Percentiles rank a stretch among this genome's conserved stretches.
These are phyloP conservation scores for Lordiphosa collinella DNA, from an alignment of 1,140 invertebrate genomes.

Conservation along the genomic window DNA sequence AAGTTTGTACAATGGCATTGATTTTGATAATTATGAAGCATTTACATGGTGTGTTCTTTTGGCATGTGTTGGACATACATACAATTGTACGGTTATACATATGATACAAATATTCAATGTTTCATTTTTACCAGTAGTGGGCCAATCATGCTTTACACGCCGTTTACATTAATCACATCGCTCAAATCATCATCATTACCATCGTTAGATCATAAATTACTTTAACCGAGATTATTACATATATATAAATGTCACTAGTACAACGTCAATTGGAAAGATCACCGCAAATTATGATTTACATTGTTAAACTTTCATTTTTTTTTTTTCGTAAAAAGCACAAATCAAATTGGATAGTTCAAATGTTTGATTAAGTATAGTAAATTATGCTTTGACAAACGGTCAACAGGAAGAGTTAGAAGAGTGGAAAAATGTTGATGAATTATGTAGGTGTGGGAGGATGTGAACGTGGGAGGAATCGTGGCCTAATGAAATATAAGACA, in stretches of 20 bases:
- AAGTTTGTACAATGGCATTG: constrained; percentile 63
- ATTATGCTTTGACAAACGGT: constrained; percentile 66
- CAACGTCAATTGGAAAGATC: constrained; percentile 53
- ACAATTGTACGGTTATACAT: constrained; percentile 34
- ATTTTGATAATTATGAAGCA: constrained; percentile 26
- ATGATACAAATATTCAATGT: constrained; percentile 46
- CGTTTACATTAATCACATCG: constrained; percentile 72
- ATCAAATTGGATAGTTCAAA: constrained; percentile 47
- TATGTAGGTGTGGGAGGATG: constrained; percentile 25
- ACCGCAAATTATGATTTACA: constrained; percentile 58
- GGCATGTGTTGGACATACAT: constrained; percentile 35
- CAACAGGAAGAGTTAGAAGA: constrained; percentile 74
- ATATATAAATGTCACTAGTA: constrained; percentile 50
- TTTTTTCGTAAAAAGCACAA: constrained; percentile 55
- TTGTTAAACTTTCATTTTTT: constrained; percentile 22
- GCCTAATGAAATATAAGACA: too few species aligned
- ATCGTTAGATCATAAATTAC: constrained; percentile 20
- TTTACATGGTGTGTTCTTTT: constrained; percentile 32
- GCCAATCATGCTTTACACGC: constrained; percentile 79
- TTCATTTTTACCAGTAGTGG: constrained; percentile 79
- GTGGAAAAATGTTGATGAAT: constrained; percentile 33
- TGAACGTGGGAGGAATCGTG: not conserved
- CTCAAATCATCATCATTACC: constrained; percentile 59
- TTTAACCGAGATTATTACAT: constrained; percentile 21
- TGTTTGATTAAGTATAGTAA: constrained; percentile 18